A percentile compares a stretch with the other conserved stretches of the same genome.
These are phyloP conservation scores for Charina bottae DNA, from an alignment of 2,113 vertebrate genomes.

Conservation along the genomic window DNA sequence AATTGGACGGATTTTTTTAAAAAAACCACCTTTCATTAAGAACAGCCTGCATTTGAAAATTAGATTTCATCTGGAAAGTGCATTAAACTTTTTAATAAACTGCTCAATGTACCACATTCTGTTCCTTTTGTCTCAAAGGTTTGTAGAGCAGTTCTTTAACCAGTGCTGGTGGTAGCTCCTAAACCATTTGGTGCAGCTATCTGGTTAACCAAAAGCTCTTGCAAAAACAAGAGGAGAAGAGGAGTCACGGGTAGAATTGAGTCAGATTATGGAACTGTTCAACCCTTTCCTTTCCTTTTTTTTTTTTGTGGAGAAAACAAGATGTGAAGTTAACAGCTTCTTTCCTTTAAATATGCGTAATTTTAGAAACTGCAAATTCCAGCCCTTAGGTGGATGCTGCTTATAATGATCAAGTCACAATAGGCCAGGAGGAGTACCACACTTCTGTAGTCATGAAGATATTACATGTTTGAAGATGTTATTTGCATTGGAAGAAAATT, in stretches of 20 bases:
- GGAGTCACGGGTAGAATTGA: background rate
- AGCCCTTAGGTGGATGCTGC: background rate
- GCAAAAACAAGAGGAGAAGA: background rate
- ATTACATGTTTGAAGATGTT: background rate
- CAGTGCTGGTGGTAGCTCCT: background rate
- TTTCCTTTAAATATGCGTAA: background rate
- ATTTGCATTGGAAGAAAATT: conserved; percentile 1
- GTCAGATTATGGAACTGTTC: background rate
- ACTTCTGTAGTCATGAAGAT: background rate
- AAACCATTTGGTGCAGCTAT: background rate
- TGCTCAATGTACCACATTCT: background rate
- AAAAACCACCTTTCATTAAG: background rate
- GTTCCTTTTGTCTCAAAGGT: conserved; percentile 8
- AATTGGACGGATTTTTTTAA: too few relatives aligned
- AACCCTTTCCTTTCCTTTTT: background rate
- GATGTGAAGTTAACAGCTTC: background rate
- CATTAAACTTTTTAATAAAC: background rate
- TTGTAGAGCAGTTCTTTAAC: background rate
- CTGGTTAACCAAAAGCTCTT: background rate
- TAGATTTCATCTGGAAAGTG: conserved; percentile 1
- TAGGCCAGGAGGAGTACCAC: background rate
- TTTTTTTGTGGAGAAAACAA: background rate
- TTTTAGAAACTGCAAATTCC: background rate
- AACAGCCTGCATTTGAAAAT: background rate
- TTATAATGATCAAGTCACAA: conserved; percentile 1